Base-by-base conservation (phyloP, 2,113 vertebrate species). In the Gopherus evgoodei region DNA sequence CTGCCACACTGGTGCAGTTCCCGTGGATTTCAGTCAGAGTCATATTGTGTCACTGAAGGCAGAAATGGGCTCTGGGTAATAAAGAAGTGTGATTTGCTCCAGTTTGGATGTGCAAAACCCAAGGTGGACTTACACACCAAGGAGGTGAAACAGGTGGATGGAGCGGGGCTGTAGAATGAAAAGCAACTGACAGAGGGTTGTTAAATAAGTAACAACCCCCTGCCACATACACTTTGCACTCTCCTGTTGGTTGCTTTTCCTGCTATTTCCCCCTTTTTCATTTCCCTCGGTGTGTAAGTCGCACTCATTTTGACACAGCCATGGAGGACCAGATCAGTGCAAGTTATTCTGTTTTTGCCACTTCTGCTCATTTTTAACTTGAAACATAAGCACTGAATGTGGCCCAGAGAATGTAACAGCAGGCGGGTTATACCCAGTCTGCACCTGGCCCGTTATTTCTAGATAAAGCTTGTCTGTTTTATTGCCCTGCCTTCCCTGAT, bases 31-130 rank as follows among this genome's bases (percentile, higher is more conserved):
- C 75, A 25, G 1, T 91, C 79, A 90, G 87, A 91, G 87, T 78
- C 84, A 9, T 27, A 1, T 42, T 0, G 0, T 5, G 12, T 59
- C 47, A 49, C 47, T n/a, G 50, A 44, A 42, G 29, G 50, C 22
- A 91, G 27, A 0, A 1, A 87, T 79, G 50, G 79, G 82, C n/a
- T 81, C 6, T 47, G 21, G 2, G 0, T 8, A 35, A 17, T 57
- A 54, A 44, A 0, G 0, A 87, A 29, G 38, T 4, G 4, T 6
- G n/a, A n/a, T 49, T 21, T 44, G 0, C 2, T 72, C 35, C 3
- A 3, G 75, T 87, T 87, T 69, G 69, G 94, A 57, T 82, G 31
- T 50, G 76, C 88, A 82, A 90, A 59, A 52, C 35, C n/a, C 29
- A 17, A n/a, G 27, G 1, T 44, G 80, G 80, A 79, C 75, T 94